phyloP scores from a whole-genome alignment of 64 coral and sea anemone genomes.

The Montipora cactus region DNA sequence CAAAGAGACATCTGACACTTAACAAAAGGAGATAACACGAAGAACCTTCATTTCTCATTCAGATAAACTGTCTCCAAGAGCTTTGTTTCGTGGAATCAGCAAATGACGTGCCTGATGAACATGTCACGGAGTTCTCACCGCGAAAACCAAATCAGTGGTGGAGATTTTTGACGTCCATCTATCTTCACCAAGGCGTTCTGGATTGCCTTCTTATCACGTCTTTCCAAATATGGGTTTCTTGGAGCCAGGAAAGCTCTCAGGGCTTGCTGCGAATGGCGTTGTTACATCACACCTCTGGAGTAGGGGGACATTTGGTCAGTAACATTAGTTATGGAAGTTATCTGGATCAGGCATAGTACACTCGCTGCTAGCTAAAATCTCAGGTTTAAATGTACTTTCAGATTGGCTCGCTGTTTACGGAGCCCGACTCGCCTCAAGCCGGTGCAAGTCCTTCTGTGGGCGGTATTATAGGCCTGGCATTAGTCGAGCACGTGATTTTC shows the following conservation, averaged over 20 bases:
- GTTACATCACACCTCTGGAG: conserved; percentile 50
- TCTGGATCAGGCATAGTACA: background rate
- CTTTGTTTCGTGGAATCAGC: conserved; percentile 8
- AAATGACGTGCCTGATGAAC: background rate
- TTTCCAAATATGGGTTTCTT: conserved; percentile 15
- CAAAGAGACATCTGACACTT: background rate
- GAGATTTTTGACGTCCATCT: conserved; percentile 52
- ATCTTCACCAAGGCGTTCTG: conserved; percentile 49
- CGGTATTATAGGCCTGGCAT: conserved; percentile 12
- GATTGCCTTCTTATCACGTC: conserved; percentile 9
- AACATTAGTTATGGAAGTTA: too few relatives aligned
- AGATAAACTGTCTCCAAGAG: conserved; percentile 35
- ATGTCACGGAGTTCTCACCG: background rate
- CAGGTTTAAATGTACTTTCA: background rate
- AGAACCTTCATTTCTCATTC: background rate
- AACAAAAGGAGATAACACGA: background rate
- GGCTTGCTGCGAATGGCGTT: conserved; percentile 66
- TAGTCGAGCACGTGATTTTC: conserved; percentile 17
- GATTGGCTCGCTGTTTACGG: conserved; percentile 62
- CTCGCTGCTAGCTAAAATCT: background rate
- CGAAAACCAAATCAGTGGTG: conserved; percentile 60
- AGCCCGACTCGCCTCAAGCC: conserved; percentile 1
- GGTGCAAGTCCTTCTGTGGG: conserved; percentile 48
- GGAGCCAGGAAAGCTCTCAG: conserved; percentile 38
- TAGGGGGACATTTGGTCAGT: conserved; percentile 60